A percentile compares a stretch with the other conserved stretches of the same genome.
phyloP scores from a whole-genome alignment of 2,113 vertebrate genomes.

The Cinclus cinclus region DNA sequence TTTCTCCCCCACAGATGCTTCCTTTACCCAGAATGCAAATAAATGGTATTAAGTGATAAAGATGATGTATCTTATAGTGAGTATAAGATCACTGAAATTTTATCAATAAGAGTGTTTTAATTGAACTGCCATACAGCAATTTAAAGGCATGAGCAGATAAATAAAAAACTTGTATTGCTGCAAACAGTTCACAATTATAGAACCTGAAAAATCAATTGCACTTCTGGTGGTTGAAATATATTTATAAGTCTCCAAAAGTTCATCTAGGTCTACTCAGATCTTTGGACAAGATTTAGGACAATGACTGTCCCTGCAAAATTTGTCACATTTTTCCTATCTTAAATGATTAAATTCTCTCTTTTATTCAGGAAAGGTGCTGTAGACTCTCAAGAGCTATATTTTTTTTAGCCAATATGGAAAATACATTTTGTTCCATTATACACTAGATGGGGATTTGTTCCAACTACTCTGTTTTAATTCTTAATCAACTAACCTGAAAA shows the following conservation, averaged over 20 bases:
- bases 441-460: not conserved
- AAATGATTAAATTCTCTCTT: not conserved
- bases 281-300: not conserved
- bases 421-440: not conserved
- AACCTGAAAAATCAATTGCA: not conserved
- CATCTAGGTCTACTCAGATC: not conserved
- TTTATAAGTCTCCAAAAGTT: not conserved
- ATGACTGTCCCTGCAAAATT: not conserved
- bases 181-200: not conserved
- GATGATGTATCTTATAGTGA: not conserved
- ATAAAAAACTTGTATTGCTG: not conserved
- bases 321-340: not conserved
- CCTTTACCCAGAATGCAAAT: not conserved
- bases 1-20: not conserved
- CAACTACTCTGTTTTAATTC: not conserved
- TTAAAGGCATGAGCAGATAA: not conserved
- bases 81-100: not conserved
- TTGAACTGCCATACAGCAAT: not conserved
- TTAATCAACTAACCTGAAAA: conserved; percentile 23
- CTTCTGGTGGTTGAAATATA: not conserved
- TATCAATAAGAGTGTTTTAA: not conserved
- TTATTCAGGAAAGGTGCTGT: not conserved
- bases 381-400: not conserved
- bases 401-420: conserved; percentile 4
- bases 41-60: not conserved